Base-by-base conservation (phyloP, 2,113 vertebrate genomes). In the Otolemur garnettii region DNA sequence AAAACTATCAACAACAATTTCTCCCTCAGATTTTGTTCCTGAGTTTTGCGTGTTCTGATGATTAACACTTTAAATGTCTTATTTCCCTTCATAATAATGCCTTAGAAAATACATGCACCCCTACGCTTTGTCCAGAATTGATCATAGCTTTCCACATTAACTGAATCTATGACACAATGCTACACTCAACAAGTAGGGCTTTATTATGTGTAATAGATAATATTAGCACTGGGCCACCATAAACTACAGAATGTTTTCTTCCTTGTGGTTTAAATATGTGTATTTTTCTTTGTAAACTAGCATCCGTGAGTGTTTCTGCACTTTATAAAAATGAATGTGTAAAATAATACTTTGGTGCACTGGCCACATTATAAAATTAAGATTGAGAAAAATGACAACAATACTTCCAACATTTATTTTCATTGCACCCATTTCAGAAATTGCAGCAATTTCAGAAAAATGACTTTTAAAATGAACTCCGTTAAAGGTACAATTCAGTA, bases 1-100 rank as follows among this genome's bases (percentile, higher is more conserved):
- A 94, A 85, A 92, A 92, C 38, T 94, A 9, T 89, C 45, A 87
- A 18, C n/a, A 74, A 91, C 30, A 96, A 68, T 50, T 81, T 96
- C 6, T 4, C 13, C 9, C 28, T 86, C 55, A 78, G 53, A 62
- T 50, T 83, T 75, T 24, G 0, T 82, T 66, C 64, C 45, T 94
- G 53, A n/a, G 35, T 84, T 94, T 91, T 64, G 38, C 19, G 4
- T 74, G 38, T 92, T 72, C n/a, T 84, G 14, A 50, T 80, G 30
- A 24, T 60, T 64, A 72, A 53, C 22, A 86, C 9, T 90, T 87
- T 55, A 62, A 66, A 89, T 78, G 4, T 78, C 30, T 92, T 22
- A 57, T 89, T 94, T 94, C 33, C 33, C 8, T 87, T 95, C 35
- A 59, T 93, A 59, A 64, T 84, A 90, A 69, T 90, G 42, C 59